These are phyloP conservation scores for Peromyscus californicus DNA, from an alignment of 2,113 vertebrate species.

Conservation along the genomic window DNA sequence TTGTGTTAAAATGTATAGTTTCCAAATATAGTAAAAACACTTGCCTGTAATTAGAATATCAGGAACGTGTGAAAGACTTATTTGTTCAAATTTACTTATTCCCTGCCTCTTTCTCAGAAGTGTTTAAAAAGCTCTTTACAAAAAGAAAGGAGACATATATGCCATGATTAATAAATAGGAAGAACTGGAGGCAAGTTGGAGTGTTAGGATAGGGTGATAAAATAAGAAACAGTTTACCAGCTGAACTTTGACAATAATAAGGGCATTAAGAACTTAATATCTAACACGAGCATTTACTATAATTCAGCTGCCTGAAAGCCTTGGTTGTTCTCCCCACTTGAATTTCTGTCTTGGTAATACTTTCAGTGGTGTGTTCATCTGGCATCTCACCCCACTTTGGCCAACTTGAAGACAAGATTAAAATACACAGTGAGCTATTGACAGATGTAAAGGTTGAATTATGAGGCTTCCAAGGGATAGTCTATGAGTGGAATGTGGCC, in stretches of 20 bases:
- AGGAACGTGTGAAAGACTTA: constrained; percentile 57
- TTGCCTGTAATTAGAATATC: constrained; percentile 73
- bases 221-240: neutral
- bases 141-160: constrained; percentile 34
- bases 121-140: constrained; percentile 42
- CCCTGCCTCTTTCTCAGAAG: constrained; percentile 39
- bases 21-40: constrained; percentile 60
- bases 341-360: constrained; percentile 50
- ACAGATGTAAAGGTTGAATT: neutral
- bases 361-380: neutral
- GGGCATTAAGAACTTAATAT: constrained; percentile 38
- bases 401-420: constrained; percentile 57
- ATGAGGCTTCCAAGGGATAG: neutral
- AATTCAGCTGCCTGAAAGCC: constrained; percentile 4
- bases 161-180: constrained; percentile 52
- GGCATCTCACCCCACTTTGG: neutral
- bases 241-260: constrained; percentile 43
- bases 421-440: constrained; percentile 21
- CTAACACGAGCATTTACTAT: constrained; percentile 19
- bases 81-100: constrained; percentile 55
- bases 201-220: constrained; percentile 1
- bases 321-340: constrained; percentile 6
- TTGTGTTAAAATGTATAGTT: constrained; percentile 57
- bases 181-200: constrained; percentile 6
- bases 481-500: neutral